Base-by-base conservation (phyloP, 2,888 invertebrate genomes). In the Branchellion lobata region DNA sequence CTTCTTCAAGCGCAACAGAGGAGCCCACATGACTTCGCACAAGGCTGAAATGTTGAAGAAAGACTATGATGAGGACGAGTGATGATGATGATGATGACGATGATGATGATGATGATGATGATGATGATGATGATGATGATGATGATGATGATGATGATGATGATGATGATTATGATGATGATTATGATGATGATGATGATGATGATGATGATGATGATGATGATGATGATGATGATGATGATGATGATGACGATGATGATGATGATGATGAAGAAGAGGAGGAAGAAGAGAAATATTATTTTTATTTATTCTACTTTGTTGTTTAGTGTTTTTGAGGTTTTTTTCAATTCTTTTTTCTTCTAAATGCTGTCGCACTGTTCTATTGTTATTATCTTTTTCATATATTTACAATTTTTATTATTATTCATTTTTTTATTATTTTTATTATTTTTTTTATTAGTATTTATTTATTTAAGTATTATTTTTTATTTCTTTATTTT, bases 1-100 rank as follows among this genome's bases (percentile, higher is more conserved):
- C 21, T 86, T 86, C 83, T 86, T 86, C 83, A 85, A 85, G 82
- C 82, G 86, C 80, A 83, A 84, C 74, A 83, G 84, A 71, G 84
- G 84, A 72, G 85, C 84, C 53, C 85, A 84, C 40, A 83, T 85
- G 83, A 84, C 84, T 61, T 76, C 61, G 36, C 76, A 81, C 73
- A 79, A 75, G 34, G 81, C 79, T 3, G 53, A 75, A 40, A 40
- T 76, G 40, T 65, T 65, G 72, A 80, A 80, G 47, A 69, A 57
- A n/a, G n/a, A 18, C 14, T 57, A 57, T n/a, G 61, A 57, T 57
- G 69, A 34, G 5, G 69, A 34, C n/a, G n/a, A n/a, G n/a, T n/a
- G n/a, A n/a, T 31, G 69, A 69, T 14, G 27, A 69, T 14, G 69
- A 69, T 18, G 61, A 57, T 18, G 61, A 57, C 11, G 47, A 57